These are phyloP conservation scores for Sinocyclocheilus grahami DNA, from an alignment of 2,113 vertebrate species.

Conservation along the genomic window DNA sequence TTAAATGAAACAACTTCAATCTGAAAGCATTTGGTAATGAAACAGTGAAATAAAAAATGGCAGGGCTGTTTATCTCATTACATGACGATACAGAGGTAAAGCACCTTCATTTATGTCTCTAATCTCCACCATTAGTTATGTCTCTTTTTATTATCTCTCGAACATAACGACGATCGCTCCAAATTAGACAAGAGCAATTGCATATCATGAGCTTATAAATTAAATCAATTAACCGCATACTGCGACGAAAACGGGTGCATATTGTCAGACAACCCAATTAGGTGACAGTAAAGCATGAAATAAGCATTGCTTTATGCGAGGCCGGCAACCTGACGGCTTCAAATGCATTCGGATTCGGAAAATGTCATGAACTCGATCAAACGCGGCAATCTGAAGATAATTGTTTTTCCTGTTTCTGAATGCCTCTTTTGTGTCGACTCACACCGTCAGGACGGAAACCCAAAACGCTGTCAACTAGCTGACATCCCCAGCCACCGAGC, in stretches of 20 bases:
- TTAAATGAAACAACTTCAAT: background rate
- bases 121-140: conserved; percentile 46
- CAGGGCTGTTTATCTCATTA: conserved; percentile 31
- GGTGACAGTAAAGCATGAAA: conserved; percentile 33
- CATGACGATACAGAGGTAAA: background rate
- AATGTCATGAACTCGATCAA: conserved; percentile 26
- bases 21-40: background rate
- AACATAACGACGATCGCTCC: conserved; percentile 37
- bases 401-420: background rate
- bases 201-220: conserved; percentile 45
- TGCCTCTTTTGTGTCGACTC: conserved; percentile 3
- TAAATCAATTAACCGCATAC: conserved; percentile 35
- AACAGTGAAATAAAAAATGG: background rate
- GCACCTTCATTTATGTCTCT: conserved; percentile 25
- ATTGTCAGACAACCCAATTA: conserved; percentile 28
- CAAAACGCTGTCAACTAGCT: background rate
- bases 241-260: conserved; percentile 3
- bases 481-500: background rate
- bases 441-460: background rate
- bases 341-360: background rate
- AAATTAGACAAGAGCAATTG: conserved; percentile 42
- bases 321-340: background rate
- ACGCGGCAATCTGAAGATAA: background rate
- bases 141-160: conserved; percentile 42
- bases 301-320: background rate